These are phyloP conservation scores for Sinella curviseta DNA, from an alignment of 1,140 invertebrate species.

Conservation along the genomic window DNA sequence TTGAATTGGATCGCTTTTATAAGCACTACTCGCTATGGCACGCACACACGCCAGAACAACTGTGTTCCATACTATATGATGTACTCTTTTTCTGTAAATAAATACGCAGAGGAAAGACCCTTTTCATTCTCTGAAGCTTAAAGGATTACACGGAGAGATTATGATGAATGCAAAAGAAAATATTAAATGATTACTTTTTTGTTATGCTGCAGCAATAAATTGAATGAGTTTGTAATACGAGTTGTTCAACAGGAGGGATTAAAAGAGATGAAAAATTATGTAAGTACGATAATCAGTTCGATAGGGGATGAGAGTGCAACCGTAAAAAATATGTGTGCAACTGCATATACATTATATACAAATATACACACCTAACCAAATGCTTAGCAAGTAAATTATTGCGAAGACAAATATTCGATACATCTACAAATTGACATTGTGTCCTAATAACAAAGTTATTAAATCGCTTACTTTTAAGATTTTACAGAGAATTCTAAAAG, in stretches of 20 bases:
- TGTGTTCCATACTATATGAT: background rate
- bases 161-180: background rate
- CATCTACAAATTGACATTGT: too few species aligned
- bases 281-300: background rate
- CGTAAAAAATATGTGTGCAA: too few species aligned
- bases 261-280: background rate
- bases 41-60: background rate
- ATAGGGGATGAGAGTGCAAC: background rate
- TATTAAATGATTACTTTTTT: conserved; percentile 25
- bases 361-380: too few species aligned
- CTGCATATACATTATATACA: too few species aligned
- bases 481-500: too few species aligned
- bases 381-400: too few species aligned
- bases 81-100: background rate
- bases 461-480: too few species aligned
- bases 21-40: background rate
- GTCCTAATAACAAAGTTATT: too few species aligned
- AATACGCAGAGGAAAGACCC: background rate
- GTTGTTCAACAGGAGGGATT: conserved; percentile 6
- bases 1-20: background rate
- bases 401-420: too few species aligned
- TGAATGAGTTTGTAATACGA: conserved; percentile 18
- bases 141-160: conserved; percentile 5
- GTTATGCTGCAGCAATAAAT: background rate
- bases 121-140: background rate